phyloP scores from a whole-genome alignment of 2,113 vertebrate genomes.

The Callipepla californica region DNA sequence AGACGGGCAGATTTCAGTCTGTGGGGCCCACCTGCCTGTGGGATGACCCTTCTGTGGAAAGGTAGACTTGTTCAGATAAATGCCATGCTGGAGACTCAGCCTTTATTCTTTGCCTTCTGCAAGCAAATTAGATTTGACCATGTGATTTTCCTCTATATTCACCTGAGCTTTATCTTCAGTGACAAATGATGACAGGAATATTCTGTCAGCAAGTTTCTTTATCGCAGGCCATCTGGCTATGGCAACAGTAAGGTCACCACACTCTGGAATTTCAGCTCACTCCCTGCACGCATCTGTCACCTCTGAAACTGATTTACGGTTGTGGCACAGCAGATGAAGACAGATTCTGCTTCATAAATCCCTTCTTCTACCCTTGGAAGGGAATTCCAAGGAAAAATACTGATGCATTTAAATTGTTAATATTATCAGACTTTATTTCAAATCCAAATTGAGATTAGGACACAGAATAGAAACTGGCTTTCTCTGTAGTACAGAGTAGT shows the following conservation, averaged over 20 bases:
- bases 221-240: not conserved
- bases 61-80: not conserved
- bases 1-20: not conserved
- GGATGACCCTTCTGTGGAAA: not conserved
- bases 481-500: not conserved
- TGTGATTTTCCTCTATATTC: not conserved
- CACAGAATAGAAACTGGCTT: not conserved
- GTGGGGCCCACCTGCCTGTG: not conserved
- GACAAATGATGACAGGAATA: not conserved
- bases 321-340: rapidly evolving
- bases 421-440: conserved; percentile 43
- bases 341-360: not conserved
- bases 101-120: not conserved
- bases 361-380: not conserved
- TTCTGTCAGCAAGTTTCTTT: not conserved
- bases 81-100: not conserved
- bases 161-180: not conserved
- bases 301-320: not conserved
- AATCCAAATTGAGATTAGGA: not conserved
- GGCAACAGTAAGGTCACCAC: not conserved
- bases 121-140: not conserved
- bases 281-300: rapidly evolving
- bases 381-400: not conserved
- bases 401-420: not conserved
- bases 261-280: rapidly evolving